Conservation (phyloP, 2,888 invertebrate species). For the Ectropis crepuscularia region DNA sequence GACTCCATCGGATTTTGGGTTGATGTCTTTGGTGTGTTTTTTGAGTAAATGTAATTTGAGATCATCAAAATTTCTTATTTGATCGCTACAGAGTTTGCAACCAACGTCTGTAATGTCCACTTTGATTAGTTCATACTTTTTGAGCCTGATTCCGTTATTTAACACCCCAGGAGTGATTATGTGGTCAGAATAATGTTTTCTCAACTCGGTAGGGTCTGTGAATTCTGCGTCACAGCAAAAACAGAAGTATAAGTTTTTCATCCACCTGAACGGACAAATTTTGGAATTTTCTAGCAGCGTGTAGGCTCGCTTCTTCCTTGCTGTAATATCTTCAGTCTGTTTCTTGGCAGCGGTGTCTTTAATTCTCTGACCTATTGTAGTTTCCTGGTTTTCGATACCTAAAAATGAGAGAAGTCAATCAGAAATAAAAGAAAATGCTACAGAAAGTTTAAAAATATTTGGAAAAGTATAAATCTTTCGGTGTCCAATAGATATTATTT, state of each 20-base stretch:
- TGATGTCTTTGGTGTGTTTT: conserved; percentile 60
- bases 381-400: conserved; percentile 60
- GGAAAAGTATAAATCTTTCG: too few relatives aligned
- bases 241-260: conserved; percentile 70
- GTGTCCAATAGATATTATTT: too few relatives aligned
- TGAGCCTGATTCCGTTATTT: conserved; percentile 58
- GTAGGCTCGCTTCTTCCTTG: conserved; percentile 60
- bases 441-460: too few relatives aligned
- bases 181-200: conserved; percentile 61
- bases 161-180: conserved; percentile 48
- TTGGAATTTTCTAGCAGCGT: conserved; percentile 65
- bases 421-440: conserved; percentile 15
- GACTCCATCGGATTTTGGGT: conserved; percentile 59
- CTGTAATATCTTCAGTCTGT: conserved; percentile 52
- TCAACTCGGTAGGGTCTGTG: conserved; percentile 59
- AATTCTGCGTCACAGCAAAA: conserved; percentile 70
- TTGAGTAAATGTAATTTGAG: conserved; percentile 66
- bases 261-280: conserved; percentile 75
- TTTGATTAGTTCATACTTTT: conserved; percentile 71
- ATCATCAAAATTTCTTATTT: conserved; percentile 49
- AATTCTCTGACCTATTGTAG: conserved; percentile 9
- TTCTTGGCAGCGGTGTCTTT: conserved; percentile 39
- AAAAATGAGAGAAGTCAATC: conserved; percentile 70
- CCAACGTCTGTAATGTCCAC: conserved; percentile 66
- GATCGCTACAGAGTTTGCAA: conserved; percentile 66